Percentiles rank a stretch among this genome's conserved stretches.
Conservation (phyloP, 2,113 vertebrate species). For the Ptilonorhynchus violaceus region DNA sequence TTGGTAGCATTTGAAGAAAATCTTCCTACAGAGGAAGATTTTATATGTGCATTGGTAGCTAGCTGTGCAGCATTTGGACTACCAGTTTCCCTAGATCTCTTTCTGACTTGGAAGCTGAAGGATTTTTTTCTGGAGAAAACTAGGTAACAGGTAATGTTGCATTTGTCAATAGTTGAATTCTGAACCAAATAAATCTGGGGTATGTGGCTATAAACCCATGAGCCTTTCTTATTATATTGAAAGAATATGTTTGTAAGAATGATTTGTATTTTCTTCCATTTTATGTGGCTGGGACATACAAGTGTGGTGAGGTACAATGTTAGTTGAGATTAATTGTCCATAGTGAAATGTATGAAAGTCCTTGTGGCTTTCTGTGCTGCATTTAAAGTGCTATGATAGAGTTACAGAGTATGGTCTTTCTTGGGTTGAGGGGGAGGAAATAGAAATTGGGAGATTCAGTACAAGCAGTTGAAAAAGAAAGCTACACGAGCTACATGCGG, state of each 20-base stretch:
- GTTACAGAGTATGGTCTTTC: not conserved
- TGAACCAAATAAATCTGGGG: not conserved
- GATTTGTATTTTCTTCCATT: not conserved
- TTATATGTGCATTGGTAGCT: not conserved
- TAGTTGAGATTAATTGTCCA: not conserved
- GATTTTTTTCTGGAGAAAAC: not conserved
- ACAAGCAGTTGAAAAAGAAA: not conserved
- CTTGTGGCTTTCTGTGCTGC: not conserved
- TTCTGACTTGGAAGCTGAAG: not conserved
- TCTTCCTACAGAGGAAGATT: not conserved
- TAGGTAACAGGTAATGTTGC: not conserved
- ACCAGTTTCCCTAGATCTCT: not conserved
- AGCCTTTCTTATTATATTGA: not conserved
- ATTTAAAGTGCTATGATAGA: not conserved
- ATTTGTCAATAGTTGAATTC: not conserved
- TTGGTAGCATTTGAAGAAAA: not conserved
- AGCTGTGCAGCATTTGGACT: not conserved
- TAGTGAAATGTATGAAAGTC: not conserved
- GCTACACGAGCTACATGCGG: not conserved
- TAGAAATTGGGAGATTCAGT: not conserved
- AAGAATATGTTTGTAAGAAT: not conserved
- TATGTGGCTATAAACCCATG: not conserved
- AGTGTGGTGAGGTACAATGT: not conserved
- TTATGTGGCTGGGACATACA: rapidly evolving
- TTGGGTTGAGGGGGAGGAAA: not conserved